phyloP scores from a whole-genome alignment of 2,888 invertebrate genomes.

The Polydrusus cervinus region DNA sequence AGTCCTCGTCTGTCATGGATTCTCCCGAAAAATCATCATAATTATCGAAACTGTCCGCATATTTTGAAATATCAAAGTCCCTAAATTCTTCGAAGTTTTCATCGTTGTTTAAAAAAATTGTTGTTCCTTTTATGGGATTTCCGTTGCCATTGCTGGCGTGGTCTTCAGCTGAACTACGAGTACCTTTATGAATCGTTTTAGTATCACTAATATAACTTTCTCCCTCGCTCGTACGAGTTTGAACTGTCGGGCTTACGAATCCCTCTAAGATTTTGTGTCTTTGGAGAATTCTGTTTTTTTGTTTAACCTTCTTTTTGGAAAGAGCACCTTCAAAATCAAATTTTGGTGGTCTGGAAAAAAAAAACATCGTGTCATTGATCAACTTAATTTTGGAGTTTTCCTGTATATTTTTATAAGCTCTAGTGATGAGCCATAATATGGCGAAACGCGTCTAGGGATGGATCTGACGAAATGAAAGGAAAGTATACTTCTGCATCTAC shows the following conservation, averaged over 20 bases:
- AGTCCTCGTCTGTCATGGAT: slow-evolving; percentile 66
- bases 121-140: slow-evolving; percentile 11
- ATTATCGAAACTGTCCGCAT: slow-evolving; percentile 56
- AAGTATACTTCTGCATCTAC: no score
- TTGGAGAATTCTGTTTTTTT: slow-evolving; percentile 67
- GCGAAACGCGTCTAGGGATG: no score
- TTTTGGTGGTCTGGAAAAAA: slow-evolving; percentile 73
- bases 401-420: no score
- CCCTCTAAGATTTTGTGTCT: slow-evolving; percentile 65
- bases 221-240: not conserved
- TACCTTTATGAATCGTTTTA: slow-evolving; percentile 13
- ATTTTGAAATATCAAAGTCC: slow-evolving; percentile 56
- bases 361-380: not conserved
- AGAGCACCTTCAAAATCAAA: slow-evolving; percentile 77
- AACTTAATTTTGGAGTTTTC: no score
- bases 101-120: slow-evolving; percentile 10
- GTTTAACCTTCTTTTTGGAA: slow-evolving; percentile 74
- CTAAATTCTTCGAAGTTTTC: slow-evolving; percentile 60
- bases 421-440: no score
- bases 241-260: slow-evolving; percentile 53
- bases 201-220: not conserved
- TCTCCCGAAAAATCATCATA: slow-evolving; percentile 61
- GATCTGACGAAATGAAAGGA: no score
- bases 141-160: slow-evolving; percentile 7
- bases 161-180: slow-evolving; percentile 17